A percentile compares a stretch with the other conserved stretches of the same genome.
Conservation (phyloP, 2,113 vertebrate genomes). For the Microtus pennsylvanicus region DNA sequence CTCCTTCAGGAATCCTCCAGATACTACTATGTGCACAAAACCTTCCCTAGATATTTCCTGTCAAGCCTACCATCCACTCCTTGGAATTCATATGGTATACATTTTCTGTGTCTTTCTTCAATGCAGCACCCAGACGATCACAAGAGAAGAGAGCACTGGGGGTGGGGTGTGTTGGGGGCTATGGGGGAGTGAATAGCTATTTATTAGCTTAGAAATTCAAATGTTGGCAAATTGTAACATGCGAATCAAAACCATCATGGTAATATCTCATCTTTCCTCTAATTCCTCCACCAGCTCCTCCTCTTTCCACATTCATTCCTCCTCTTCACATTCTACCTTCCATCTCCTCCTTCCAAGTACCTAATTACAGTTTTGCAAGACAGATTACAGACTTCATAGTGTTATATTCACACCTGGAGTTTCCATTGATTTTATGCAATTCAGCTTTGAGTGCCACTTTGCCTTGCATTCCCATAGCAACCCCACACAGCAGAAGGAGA, state of each 20-base stretch:
- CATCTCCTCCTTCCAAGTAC: not conserved
- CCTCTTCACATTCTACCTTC: not conserved
- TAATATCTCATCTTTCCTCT: conserved; percentile 53
- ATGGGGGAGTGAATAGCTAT: not conserved
- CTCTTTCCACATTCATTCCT: not conserved
- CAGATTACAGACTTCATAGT: conserved; percentile 78
- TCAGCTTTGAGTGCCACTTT: conserved; percentile 52
- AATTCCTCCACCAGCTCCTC: conserved; percentile 13
- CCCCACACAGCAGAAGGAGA: conserved; percentile 57
- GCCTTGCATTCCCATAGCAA: conserved; percentile 82
- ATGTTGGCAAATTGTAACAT: conserved; percentile 74
- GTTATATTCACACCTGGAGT: conserved; percentile 80
- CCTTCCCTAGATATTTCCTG: conserved; percentile 1
- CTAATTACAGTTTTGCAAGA: conserved; percentile 76
- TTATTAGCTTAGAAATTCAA: conserved; percentile 59
- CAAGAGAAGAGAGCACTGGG: not conserved
- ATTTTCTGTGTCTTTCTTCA: not conserved
- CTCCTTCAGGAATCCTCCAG: not conserved
- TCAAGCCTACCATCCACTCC: not conserved
- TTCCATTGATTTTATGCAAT: conserved; percentile 76
- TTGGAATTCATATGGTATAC: not conserved
- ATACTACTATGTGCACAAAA: not conserved
- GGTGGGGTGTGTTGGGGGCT: not conserved
- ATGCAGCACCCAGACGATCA: not conserved
- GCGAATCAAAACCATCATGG: conserved; percentile 65